These are phyloP conservation scores for Smithornis capensis DNA, from an alignment of 2,113 vertebrate genomes.

Conservation along the genomic window DNA sequence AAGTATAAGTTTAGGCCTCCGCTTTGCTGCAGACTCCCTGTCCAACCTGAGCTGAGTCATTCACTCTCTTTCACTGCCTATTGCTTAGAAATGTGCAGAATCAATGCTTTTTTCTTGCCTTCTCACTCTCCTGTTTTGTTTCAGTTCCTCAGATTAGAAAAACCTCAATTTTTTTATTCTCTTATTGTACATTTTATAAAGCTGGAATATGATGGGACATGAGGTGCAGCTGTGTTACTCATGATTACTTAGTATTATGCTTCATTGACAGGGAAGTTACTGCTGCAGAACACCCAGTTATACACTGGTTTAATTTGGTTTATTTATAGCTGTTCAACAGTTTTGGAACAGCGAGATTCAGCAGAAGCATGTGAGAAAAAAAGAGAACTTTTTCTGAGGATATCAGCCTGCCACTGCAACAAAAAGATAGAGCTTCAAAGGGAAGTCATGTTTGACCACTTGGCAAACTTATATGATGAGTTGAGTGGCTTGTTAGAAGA, in stretches of 20 bases:
- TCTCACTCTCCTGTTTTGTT: neutral
- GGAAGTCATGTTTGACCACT: neutral
- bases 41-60: neutral
- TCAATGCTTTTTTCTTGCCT: neutral
- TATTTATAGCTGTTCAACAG: neutral
- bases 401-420: neutral
- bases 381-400: neutral
- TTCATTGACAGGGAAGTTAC: neutral
- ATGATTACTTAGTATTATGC: neutral
- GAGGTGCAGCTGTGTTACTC: neutral
- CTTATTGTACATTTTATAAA: neutral
- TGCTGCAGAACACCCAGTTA: neutral
- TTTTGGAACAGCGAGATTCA: neutral
- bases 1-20: neutral
- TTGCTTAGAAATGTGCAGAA: neutral
- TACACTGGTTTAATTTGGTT: neutral
- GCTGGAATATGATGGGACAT: neutral
- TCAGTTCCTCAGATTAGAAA: neutral
- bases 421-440: neutral
- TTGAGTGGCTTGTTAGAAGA: neutral
- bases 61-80: neutral
- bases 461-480: neutral
- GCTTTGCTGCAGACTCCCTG: neutral
- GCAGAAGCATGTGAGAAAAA: neutral
- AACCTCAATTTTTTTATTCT: neutral